Base-by-base conservation (phyloP, 2,113 vertebrate genomes). In the Otis tarda region DNA sequence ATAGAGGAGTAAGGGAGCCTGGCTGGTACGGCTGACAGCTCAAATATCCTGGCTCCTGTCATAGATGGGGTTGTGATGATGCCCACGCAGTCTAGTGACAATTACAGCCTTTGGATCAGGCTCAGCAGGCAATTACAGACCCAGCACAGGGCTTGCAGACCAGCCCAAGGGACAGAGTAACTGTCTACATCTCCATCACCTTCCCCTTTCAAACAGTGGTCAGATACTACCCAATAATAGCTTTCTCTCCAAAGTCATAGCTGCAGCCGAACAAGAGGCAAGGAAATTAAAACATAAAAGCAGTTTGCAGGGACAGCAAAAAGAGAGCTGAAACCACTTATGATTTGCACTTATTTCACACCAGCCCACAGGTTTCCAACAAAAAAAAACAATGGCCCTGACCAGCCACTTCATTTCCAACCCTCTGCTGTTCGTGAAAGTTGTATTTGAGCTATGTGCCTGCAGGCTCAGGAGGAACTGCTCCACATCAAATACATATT, bases 401-500 rank as follows among this genome's bases (percentile, higher is more conserved):
- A 78, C 47, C 69, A 83, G 28, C 30, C 21, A 61, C 37, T 49
- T 91, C 24, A 86, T 70, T 86, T 70, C 31, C 85, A 93, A 35
- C 13, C 33, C n/a, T 83, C 75, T 33, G 20, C 33, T 59, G 14
- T 59, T 76, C 2, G 0, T 18, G 5, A 25, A 64, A 75, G 56
- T 65, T 65, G 41, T 41, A 79, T 67, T 65, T 77, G 47, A 96
- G 55, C 56, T 56, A 33, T 41, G n/a, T 39, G 52, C 52, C 92
- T 87, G n/a, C 63, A 83, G 64, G 93, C 71, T 71, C 70, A 52
- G 63, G 41, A 79, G 41, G 35, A 91, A 56, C 67, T 77, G n/a
- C 28, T 94, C 56, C 57, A 28, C 60, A 68, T 85, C 68, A 92
- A 82, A 89, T 64, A 89, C 31, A 94, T 84, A 87, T 53, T 79